phyloP scores from a whole-genome alignment of 2,888 invertebrate species.

The Drosophila neonasuta region DNA sequence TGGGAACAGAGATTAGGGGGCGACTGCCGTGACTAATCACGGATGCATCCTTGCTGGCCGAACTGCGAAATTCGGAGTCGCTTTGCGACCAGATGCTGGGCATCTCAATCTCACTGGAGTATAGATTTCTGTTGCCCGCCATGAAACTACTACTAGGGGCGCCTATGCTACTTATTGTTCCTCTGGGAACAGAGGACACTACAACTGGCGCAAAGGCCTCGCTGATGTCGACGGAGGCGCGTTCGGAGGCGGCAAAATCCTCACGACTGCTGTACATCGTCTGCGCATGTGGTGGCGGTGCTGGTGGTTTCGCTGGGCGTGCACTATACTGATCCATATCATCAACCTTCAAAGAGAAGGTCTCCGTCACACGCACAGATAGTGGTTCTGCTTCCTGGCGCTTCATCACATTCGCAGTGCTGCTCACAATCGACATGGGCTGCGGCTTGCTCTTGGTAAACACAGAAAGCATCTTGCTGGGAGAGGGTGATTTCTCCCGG shows the following conservation, averaged over 20 bases:
- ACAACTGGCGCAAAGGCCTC: conserved; percentile 79
- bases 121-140: conserved; percentile 75
- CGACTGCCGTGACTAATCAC: conserved; percentile 58
- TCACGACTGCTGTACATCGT: conserved; percentile 77
- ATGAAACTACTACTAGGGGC: conserved; percentile 64
- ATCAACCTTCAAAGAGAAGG: conserved; percentile 81
- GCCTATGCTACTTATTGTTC: conserved; percentile 53
- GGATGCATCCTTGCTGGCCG: conserved; percentile 63
- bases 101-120: conserved; percentile 74
- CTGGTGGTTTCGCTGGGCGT: conserved; percentile 64
- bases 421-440: conserved; percentile 68
- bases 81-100: conserved; percentile 49
- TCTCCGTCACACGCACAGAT: conserved; percentile 79
- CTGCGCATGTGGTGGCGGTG: conserved; percentile 60
- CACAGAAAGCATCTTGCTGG: conserved; percentile 65
- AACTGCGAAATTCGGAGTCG: conserved; percentile 56
- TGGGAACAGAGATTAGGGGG: conserved; percentile 74
- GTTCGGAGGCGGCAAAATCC: conserved; percentile 70
- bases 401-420: conserved; percentile 62
- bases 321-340: conserved; percentile 81
- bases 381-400: conserved; percentile 72
- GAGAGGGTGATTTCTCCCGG: conserved; percentile 65
- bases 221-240: conserved; percentile 60
- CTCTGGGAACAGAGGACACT: conserved; percentile 58
- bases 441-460: conserved; percentile 69